Percentiles rank a stretch among this genome's conserved stretches.
Evolutionary conservation across 1,140 invertebrate species (phyloP).

Genomic region (Heliconius himera): DNA sequence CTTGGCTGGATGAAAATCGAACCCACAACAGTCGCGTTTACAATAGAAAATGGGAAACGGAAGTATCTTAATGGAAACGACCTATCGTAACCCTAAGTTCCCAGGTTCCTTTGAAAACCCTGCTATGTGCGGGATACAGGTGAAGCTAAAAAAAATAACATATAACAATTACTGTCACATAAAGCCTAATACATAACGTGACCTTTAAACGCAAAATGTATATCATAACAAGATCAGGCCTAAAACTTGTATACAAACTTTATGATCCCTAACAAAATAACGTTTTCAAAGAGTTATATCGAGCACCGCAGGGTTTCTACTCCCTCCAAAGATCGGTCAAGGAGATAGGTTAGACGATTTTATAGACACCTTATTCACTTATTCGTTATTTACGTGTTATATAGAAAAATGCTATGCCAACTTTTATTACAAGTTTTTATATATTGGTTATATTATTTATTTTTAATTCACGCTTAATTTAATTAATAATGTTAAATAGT

Average conservation of each 20-base stretch:
- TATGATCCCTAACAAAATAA: slow-evolving; percentile 7
- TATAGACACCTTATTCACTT: slow-evolving; percentile 11
- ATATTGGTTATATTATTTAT: too few species aligned
- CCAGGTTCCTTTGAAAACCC: too few species aligned
- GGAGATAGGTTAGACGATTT: neutral
- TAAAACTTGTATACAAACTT: neutral
- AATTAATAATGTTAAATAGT: too few species aligned
- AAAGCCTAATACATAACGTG: neutral
- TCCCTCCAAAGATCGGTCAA: neutral
- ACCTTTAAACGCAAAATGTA: slow-evolving; percentile 4
- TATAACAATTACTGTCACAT: neutral
- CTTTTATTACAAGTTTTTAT: neutral
- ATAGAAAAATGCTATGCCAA: neutral
- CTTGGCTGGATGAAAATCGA: too few species aligned
- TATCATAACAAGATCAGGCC: slow-evolving; percentile 10
- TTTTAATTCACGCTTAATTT: too few species aligned
- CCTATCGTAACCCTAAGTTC: too few species aligned
- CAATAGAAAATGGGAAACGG: too few species aligned
- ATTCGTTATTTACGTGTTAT: slow-evolving; percentile 2
- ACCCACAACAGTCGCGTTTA: too few species aligned
- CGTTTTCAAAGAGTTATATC: slow-evolving; percentile 4
- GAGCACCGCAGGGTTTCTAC: neutral
- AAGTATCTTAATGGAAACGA: too few species aligned
- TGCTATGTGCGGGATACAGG: too few species aligned
- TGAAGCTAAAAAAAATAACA: too few species aligned